Percentiles rank a stretch among this genome's conserved stretches.
phyloP scores from a whole-genome alignment of 2,888 invertebrate species.

The Rhorus exstirpatorius region DNA sequence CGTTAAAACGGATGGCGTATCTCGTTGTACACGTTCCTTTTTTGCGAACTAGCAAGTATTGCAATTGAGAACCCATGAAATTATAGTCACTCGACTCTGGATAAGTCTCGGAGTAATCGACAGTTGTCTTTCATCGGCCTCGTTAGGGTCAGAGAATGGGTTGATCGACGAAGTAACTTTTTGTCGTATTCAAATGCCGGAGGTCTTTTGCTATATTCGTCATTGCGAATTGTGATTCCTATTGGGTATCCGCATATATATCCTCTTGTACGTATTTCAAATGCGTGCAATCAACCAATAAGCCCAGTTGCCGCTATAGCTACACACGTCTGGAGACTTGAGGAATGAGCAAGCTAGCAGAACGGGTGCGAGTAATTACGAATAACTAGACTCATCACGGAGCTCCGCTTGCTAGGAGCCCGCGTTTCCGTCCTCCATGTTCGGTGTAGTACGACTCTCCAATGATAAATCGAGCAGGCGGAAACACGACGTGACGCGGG shows the following conservation, averaged over 20 bases:
- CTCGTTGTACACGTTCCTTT: neutral
- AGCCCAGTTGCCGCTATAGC: constrained; percentile 41
- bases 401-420: constrained; percentile 53
- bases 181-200: constrained; percentile 13
- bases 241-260: neutral
- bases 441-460: constrained; percentile 69
- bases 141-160: neutral
- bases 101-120: neutral
- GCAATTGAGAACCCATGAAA: constrained; percentile 36
- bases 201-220: neutral
- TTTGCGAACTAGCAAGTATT: constrained; percentile 33
- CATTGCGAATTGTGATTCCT: constrained; percentile 1
- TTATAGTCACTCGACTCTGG: neutral
- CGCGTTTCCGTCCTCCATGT: constrained; percentile 44
- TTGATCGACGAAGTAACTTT: neutral
- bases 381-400: constrained; percentile 76
- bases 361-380: constrained; percentile 77
- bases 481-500: constrained; percentile 65
- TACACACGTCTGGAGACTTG: constrained; percentile 71
- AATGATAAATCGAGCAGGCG: constrained; percentile 77
- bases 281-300: constrained; percentile 58
- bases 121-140: neutral
- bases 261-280: constrained; percentile 22
- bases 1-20: neutral
- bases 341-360: constrained; percentile 73